These are phyloP conservation scores for Littorina saxatilis DNA, from an alignment of 1,140 invertebrate species.

Conservation along the genomic window DNA sequence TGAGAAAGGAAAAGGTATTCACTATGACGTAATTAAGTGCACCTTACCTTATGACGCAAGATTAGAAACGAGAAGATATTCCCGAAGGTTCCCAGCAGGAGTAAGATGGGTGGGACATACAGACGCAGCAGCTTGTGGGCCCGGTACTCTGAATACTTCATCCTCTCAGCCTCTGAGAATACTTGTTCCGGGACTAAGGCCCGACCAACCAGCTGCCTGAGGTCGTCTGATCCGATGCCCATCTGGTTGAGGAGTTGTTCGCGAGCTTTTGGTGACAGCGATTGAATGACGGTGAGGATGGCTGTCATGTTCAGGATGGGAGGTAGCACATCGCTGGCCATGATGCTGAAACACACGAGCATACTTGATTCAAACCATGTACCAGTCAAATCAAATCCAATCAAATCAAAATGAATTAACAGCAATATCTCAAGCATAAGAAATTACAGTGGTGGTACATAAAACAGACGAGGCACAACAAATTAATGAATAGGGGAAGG, in stretches of 20 bases:
- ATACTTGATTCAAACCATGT: too few relatives aligned
- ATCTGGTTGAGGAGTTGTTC: slow-evolving; percentile 14
- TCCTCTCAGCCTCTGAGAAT: slow-evolving; percentile 30
- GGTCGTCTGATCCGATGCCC: slow-evolving; percentile 24
- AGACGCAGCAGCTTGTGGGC: slow-evolving; percentile 60
- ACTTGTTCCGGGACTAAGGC: background rate
- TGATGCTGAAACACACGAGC: too few relatives aligned
- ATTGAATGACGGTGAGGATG: slow-evolving; percentile 26
- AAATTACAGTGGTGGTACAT: too few relatives aligned
- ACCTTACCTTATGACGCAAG: slow-evolving; percentile 48
- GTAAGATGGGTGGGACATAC: slow-evolving; percentile 64
- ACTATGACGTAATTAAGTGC: too few relatives aligned
- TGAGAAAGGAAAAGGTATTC: too few relatives aligned
- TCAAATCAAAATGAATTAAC: too few relatives aligned
- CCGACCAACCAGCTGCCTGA: slow-evolving; percentile 4
- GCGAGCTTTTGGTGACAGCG: slow-evolving; percentile 34
- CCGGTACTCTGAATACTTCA: slow-evolving; percentile 54
- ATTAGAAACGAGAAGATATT: slow-evolving; percentile 69
- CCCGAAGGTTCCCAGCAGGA: slow-evolving; percentile 70
- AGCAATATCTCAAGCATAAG: too few relatives aligned
- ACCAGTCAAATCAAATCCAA: too few relatives aligned
- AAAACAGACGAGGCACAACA: too few relatives aligned
- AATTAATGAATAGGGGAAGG: too few relatives aligned
- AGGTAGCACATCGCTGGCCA: background rate
- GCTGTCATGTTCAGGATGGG: slow-evolving; percentile 23